Conservation (phyloP, 2,113 vertebrate genomes). For the Hydrolagus affinis region DNA sequence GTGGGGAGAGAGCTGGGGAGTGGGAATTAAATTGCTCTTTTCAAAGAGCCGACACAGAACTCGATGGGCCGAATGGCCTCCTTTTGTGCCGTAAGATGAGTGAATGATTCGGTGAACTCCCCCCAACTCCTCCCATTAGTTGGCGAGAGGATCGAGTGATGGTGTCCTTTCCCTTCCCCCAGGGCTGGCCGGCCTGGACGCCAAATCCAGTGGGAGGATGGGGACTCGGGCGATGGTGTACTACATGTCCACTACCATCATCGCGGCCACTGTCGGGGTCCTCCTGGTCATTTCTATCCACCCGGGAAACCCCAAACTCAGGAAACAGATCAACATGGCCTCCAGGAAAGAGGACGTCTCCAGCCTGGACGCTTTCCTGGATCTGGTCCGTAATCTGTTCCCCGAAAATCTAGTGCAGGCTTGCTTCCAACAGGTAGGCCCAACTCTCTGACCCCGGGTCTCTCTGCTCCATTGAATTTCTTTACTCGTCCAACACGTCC, state of each 20-base stretch:
- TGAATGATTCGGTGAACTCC: no score
- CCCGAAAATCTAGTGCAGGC: conserved; percentile 72
- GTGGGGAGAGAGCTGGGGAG: no score
- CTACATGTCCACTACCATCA: conserved; percentile 69
- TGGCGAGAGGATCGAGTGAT: background rate
- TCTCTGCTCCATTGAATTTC: background rate
- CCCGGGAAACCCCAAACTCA: conserved; percentile 68
- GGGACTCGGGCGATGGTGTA: conserved; percentile 70
- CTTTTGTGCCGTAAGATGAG: no score
- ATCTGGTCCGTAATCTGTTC: conserved; percentile 70
- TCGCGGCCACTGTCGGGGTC: conserved; percentile 65
- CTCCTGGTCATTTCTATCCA: conserved; percentile 70
- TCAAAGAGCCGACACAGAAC: no score
- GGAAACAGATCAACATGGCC: background rate
- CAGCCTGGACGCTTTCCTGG: conserved; percentile 73
- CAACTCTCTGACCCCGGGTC: background rate
- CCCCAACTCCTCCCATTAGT: no score
- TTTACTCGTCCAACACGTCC: background rate
- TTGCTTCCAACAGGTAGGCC: conserved; percentile 67
- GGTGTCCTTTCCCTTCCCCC: conserved; percentile 7
- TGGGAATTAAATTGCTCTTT: no score
- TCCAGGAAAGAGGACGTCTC: conserved; percentile 60
- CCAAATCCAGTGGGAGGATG: conserved; percentile 69
- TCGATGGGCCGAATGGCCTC: no score
- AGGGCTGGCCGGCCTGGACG: conserved; percentile 71